phyloP scores from a whole-genome alignment of 2,113 vertebrate genomes.

The Microcebus ravelobensis region DNA sequence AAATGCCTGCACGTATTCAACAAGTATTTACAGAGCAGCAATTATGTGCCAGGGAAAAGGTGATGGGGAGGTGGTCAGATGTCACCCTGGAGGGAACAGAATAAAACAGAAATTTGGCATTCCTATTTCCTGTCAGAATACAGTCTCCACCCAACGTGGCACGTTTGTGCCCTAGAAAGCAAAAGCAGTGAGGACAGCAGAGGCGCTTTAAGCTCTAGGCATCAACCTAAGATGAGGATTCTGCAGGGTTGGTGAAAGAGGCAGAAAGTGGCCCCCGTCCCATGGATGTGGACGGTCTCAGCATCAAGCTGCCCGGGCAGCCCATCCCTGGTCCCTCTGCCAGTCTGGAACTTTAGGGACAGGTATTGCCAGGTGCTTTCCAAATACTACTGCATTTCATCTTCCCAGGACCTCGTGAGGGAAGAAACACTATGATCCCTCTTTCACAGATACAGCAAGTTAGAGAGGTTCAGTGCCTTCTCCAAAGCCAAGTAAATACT shows the following conservation, averaged over 20 bases:
- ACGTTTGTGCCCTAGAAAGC: not conserved
- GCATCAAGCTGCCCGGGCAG: not conserved
- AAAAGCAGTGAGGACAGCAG: not conserved
- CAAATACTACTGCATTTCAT: not conserved
- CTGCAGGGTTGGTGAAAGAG: not conserved
- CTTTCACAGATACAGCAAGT: not conserved
- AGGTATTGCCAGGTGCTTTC: not conserved
- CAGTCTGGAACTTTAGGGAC: too few relatives aligned
- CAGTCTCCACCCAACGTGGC: fast-evolving
- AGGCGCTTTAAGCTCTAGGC: not conserved
- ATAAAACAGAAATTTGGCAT: not conserved
- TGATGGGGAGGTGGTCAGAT: not conserved
- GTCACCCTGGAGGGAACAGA: not conserved
- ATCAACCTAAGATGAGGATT: not conserved
- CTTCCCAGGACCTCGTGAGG: not conserved
- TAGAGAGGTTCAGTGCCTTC: not conserved
- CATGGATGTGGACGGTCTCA: not conserved
- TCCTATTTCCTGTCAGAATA: too few relatives aligned
- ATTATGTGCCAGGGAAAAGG: not conserved
- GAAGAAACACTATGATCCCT: not conserved
- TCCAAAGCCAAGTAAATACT: not conserved
- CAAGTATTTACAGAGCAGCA: not conserved
- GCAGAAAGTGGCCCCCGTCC: not conserved
- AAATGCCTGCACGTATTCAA: not conserved
- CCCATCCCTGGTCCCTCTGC: not conserved